A percentile compares a stretch with the other conserved stretches of the same genome.
phyloP scores from a whole-genome alignment of 2,113 vertebrate genomes.

The Notarius lentiginosus region DNA sequence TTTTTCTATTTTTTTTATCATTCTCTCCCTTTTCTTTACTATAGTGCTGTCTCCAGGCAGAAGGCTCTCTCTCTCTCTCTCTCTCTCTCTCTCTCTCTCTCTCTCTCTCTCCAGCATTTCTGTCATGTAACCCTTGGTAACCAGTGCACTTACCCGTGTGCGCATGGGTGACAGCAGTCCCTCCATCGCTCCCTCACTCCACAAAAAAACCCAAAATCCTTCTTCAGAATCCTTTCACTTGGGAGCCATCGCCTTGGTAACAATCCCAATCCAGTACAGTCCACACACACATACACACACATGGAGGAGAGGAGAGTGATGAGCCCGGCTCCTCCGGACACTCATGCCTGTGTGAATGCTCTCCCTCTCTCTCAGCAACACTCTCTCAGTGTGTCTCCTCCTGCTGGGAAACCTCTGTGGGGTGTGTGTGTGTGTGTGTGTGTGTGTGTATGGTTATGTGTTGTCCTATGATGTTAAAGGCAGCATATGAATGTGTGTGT shows the following conservation, averaged over 20 bases:
- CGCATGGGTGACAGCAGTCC: conserved; percentile 78
- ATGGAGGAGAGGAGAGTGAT: conserved; percentile 39
- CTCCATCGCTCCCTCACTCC: conserved; percentile 68
- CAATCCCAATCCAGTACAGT: conserved; percentile 42
- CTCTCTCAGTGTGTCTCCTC: conserved; percentile 34
- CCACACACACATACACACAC: neutral
- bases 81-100: conserved; percentile 24
- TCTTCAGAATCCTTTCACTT: conserved; percentile 38
- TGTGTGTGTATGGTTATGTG: conserved; percentile 12
- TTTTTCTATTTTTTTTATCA: conserved; percentile 1
- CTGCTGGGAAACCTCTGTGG: conserved; percentile 37
- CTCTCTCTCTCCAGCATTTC: conserved; percentile 49
- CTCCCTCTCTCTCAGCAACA: conserved; percentile 54
- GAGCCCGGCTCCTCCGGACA: conserved; percentile 40
- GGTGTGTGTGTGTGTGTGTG: conserved; percentile 38
- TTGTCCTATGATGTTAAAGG: neutral
- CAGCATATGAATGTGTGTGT: conserved; percentile 33
- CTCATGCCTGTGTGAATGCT: conserved; percentile 31
- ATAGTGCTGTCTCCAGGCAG: conserved; percentile 52
- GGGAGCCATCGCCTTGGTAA: conserved; percentile 39
- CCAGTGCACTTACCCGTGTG: conserved; percentile 72
- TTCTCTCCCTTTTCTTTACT: neutral
- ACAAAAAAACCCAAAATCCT: conserved; percentile 42
- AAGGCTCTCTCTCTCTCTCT: conserved; percentile 11
- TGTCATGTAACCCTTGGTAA: conserved; percentile 60